A percentile compares a stretch with the other conserved stretches of the same genome.
Evolutionary conservation across 2,888 invertebrate species (phyloP).

Genomic region (Caenorhabditis sinica): DNA sequence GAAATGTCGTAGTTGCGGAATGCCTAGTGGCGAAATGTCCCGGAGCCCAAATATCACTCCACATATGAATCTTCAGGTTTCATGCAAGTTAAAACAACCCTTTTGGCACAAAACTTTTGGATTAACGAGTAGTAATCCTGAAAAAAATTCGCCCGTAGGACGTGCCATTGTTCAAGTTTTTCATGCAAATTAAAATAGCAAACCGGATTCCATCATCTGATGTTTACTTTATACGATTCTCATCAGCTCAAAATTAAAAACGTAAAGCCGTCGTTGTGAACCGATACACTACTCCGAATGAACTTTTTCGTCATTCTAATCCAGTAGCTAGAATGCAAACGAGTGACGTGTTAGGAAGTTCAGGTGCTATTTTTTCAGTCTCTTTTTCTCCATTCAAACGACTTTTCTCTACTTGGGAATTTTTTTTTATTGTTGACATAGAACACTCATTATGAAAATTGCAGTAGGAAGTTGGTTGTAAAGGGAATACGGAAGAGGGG

Average conservation of each 20-base stretch:
- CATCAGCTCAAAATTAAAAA: conserved; percentile 9
- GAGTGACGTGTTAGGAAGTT: background rate
- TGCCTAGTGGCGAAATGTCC: too few relatives aligned
- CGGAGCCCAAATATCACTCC: too few relatives aligned
- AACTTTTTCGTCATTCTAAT: conserved; percentile 20
- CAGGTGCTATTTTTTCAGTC: conserved; percentile 15
- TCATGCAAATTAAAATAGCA: background rate
- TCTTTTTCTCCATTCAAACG: background rate
- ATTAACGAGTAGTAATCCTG: too few relatives aligned
- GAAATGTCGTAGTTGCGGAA: too few relatives aligned
- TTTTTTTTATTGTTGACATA: too few relatives aligned
- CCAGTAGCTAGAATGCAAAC: background rate
- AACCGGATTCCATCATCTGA: background rate
- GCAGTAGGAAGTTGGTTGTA: conserved; percentile 25
- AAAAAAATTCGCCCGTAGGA: background rate
- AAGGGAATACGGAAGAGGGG: background rate
- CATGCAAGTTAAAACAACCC: too few relatives aligned
- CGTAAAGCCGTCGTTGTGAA: background rate
- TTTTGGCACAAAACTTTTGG: too few relatives aligned
- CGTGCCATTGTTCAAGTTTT: background rate
- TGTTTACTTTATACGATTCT: conserved; percentile 19
- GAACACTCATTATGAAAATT: conserved; percentile 45
- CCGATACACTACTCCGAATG: background rate
- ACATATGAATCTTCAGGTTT: too few relatives aligned
- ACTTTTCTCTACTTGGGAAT: too few relatives aligned